Evolutionary conservation across 2,888 invertebrate species (phyloP).

Genomic region (Rhodophaea formosa): DNA sequence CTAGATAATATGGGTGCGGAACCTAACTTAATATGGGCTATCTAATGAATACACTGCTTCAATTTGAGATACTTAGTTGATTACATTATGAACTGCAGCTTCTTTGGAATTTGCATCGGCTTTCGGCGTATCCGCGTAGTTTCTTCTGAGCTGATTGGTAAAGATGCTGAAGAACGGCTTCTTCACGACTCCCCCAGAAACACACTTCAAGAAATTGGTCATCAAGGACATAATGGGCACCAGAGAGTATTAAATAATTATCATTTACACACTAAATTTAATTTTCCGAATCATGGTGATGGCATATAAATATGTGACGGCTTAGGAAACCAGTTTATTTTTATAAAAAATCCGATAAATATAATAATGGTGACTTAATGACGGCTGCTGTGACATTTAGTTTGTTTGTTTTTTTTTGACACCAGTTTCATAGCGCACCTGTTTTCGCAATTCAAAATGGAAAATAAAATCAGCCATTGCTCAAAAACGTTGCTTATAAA

Average conservation of each 20-base stretch:
- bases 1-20: too few species aligned
- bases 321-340: conserved; percentile 31
- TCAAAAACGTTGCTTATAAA: background rate
- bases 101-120: conserved; percentile 47
- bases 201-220: conserved; percentile 41
- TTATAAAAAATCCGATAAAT: conserved; percentile 32
- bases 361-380: conserved; percentile 46
- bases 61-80: background rate
- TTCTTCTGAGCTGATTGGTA: conserved; percentile 31
- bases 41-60: too few species aligned
- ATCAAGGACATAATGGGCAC: conserved; percentile 52
- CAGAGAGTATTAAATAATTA: conserved; percentile 34
- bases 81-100: conserved; percentile 39
- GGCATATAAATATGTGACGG: conserved; percentile 21
- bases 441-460: conserved; percentile 1
- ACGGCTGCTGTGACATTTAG: conserved; percentile 30
- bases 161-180: conserved; percentile 30
- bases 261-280: conserved; percentile 23
- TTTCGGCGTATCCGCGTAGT: conserved; percentile 49
- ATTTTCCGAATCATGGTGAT: conserved; percentile 41
- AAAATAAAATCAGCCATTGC: background rate
- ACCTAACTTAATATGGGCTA: too few species aligned
- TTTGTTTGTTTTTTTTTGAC: conserved; percentile 14
- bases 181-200: conserved; percentile 34
- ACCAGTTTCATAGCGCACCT: conserved; percentile 11